Evolutionary conservation across 2,113 vertebrate genomes (phyloP).

Genomic region (Grammomys dolichurus): DNA sequence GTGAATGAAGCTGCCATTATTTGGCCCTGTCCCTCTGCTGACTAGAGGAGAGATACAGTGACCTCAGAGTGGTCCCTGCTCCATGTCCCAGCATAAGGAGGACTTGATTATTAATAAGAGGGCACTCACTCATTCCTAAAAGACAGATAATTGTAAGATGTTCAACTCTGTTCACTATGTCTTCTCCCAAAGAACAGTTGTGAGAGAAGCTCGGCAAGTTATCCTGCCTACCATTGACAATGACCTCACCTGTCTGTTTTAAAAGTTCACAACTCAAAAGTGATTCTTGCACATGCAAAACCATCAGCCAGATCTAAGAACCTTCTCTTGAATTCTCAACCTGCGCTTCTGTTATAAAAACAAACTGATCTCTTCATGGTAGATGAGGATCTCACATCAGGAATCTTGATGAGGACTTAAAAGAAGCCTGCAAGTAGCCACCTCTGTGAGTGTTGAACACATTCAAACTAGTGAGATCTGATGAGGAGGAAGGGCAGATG

Average conservation of each 20-base stretch:
- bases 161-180: conserved; percentile 65
- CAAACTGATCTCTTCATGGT: conserved; percentile 2
- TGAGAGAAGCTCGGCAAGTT: conserved; percentile 69
- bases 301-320: conserved; percentile 65
- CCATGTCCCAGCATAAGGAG: conserved; percentile 54
- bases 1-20: conserved; percentile 9
- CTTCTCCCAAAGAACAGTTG: conserved; percentile 69
- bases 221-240: conserved; percentile 77
- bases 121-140: conserved; percentile 60
- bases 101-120: conserved; percentile 77
- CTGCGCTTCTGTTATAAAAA: conserved; percentile 48
- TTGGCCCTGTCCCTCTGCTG: not conserved
- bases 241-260: conserved; percentile 88
- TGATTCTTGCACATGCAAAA: conserved; percentile 73
- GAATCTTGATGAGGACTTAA: not conserved
- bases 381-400: conserved; percentile 9
- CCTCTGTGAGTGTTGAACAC: not conserved
- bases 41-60: conserved; percentile 24
- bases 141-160: conserved; percentile 61
- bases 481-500: not conserved
- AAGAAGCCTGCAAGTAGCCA: not conserved
- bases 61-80: conserved; percentile 35
- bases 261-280: conserved; percentile 86
- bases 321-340: conserved; percentile 39
- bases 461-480: not conserved